Evolutionary conservation across 2,113 vertebrate genomes (phyloP).

Genomic region (Alaudala cheleensis): DNA sequence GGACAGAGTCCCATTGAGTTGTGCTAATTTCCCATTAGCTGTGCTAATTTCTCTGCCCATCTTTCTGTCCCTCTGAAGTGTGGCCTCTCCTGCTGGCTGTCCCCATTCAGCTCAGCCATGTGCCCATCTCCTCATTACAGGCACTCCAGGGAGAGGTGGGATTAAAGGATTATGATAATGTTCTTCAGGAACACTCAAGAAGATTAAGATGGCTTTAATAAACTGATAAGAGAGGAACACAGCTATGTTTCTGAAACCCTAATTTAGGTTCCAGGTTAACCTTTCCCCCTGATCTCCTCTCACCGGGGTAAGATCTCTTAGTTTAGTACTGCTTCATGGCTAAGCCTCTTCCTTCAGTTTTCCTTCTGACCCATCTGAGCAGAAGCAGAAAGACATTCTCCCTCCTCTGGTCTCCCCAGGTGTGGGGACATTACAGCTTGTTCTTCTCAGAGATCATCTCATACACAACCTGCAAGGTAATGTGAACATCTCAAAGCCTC

Average conservation of each 20-base stretch:
- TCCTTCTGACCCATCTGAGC: neutral
- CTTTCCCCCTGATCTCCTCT: neutral
- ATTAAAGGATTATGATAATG: constrained; percentile 73
- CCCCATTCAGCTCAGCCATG: constrained; percentile 50
- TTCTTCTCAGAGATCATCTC: neutral
- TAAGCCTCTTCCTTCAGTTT: neutral
- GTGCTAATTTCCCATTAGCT: too few relatives aligned
- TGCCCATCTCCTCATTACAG: constrained; percentile 61
- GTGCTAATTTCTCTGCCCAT: neutral
- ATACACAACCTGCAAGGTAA: neutral
- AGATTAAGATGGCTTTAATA: constrained; percentile 69
- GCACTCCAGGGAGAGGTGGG: constrained; percentile 60
- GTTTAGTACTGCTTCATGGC: neutral
- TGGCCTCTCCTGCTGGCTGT: constrained; percentile 36
- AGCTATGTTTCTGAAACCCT: constrained; percentile 46
- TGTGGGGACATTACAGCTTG: accelerated
- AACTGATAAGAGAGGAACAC: constrained; percentile 52
- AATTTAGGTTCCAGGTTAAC: constrained; percentile 58
- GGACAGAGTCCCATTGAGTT: neutral
- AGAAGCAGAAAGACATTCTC: neutral
- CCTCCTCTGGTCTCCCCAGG: neutral
- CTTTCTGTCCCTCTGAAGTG: neutral
- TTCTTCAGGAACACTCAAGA: constrained; percentile 64
- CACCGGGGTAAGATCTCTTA: neutral
- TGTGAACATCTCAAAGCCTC: neutral